phyloP scores from a whole-genome alignment of 2,888 invertebrate genomes.

The Nephrotoma guestfalica region DNA sequence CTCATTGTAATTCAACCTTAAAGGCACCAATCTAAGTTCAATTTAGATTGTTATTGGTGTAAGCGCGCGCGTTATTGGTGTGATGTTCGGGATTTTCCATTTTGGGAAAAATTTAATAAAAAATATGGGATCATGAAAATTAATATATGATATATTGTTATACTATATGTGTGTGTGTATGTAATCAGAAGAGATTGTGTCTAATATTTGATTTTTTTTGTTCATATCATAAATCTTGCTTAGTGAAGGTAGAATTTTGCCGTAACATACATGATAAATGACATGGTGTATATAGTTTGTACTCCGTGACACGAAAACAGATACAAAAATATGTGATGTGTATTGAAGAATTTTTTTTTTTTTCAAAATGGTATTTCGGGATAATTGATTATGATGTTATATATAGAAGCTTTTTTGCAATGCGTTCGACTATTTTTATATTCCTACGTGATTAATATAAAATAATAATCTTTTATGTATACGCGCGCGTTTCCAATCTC shows the following conservation, averaged over 20 bases:
- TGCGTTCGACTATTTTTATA: neutral
- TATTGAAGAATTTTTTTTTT: neutral
- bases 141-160: neutral
- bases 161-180: neutral
- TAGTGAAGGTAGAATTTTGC: neutral
- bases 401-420: neutral
- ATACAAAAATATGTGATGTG: neutral
- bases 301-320: neutral
- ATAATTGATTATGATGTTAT: neutral
- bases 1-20: neutral
- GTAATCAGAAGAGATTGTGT: neutral
- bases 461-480: neutral
- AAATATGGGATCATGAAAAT: neutral
- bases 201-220: neutral
- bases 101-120: neutral
- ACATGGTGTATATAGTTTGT: conserved; percentile 1
- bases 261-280: neutral
- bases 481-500: neutral
- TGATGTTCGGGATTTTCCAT: neutral
- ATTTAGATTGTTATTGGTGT: neutral
- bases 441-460: neutral
- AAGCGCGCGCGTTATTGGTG: neutral
- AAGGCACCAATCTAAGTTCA: neutral
- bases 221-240: conserved; percentile 2
- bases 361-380: neutral